These are phyloP conservation scores for Staurois parvus DNA, from an alignment of 2,797 vertebrate species.

Conservation along the genomic window DNA sequence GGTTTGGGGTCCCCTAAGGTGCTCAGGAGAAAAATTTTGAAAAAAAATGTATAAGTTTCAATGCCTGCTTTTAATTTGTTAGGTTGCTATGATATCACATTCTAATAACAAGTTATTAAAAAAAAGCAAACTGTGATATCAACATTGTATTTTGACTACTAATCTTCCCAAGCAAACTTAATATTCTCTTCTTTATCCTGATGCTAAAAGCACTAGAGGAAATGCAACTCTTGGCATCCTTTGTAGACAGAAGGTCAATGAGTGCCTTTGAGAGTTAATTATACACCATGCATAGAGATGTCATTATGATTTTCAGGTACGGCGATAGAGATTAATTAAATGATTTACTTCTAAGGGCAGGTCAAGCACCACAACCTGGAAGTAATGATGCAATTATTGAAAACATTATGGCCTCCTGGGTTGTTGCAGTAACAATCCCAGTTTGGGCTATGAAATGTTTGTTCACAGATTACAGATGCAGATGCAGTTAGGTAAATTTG, in stretches of 20 bases:
- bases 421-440: conserved; percentile 29
- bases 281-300: conserved; percentile 52
- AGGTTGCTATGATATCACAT: background rate
- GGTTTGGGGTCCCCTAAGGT: background rate
- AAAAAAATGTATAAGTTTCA: background rate
- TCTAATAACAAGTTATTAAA: background rate
- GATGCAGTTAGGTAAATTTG: background rate
- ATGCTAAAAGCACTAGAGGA: conserved; percentile 32
- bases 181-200: conserved; percentile 13
- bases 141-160: conserved; percentile 7
- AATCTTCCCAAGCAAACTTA: conserved; percentile 6
- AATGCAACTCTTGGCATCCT: conserved; percentile 36
- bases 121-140: background rate
- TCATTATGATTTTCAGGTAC: conserved; percentile 60
- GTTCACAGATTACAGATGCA: background rate
- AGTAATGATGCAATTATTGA: conserved; percentile 50
- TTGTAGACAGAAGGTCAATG: conserved; percentile 57
- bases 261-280: conserved; percentile 51
- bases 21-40: background rate
- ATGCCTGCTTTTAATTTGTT: background rate
- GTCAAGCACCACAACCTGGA: conserved; percentile 57
- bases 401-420: conserved; percentile 53
- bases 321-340: conserved; percentile 60
- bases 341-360: conserved; percentile 59
- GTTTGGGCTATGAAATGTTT: conserved; percentile 17